These are phyloP conservation scores for Capromys pilorides DNA, from an alignment of 2,797 vertebrate genomes.

Conservation along the genomic window DNA sequence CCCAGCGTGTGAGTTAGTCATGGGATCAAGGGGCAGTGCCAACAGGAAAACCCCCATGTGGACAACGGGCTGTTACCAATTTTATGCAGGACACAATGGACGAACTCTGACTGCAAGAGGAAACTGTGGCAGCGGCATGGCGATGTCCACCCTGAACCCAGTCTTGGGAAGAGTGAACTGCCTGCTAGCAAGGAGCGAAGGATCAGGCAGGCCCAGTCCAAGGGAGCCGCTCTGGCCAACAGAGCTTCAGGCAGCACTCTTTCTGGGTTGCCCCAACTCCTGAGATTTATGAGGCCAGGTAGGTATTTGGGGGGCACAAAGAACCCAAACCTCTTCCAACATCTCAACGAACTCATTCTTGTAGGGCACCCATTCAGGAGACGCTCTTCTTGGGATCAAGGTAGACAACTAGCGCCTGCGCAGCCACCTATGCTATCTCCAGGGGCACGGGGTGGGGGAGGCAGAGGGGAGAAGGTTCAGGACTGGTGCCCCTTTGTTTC, in stretches of 20 bases:
- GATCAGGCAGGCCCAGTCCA: neutral
- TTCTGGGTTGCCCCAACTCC: neutral
- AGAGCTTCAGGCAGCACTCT: neutral
- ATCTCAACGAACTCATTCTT: constrained; percentile 27
- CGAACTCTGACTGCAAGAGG: neutral
- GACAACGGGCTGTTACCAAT: neutral
- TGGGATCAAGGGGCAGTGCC: neutral
- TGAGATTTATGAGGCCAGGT: neutral
- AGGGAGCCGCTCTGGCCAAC: neutral
- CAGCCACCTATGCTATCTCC: neutral
- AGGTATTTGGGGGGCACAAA: neutral
- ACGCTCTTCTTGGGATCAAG: neutral
- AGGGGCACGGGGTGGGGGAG: neutral
- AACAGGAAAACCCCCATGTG: neutral
- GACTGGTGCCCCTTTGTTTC: neutral
- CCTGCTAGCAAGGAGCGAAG: neutral
- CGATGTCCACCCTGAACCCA: neutral
- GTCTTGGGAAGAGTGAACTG: neutral
- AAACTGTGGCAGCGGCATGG: neutral
- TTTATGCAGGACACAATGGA: neutral
- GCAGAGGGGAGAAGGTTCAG: neutral
- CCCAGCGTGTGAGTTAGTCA: neutral
- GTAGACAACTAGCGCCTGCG: neutral
- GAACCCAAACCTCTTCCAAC: neutral
- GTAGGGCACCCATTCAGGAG: neutral